Base-by-base conservation (phyloP, 2,113 vertebrate genomes). In the Cyphomyrus discorhynchus region DNA sequence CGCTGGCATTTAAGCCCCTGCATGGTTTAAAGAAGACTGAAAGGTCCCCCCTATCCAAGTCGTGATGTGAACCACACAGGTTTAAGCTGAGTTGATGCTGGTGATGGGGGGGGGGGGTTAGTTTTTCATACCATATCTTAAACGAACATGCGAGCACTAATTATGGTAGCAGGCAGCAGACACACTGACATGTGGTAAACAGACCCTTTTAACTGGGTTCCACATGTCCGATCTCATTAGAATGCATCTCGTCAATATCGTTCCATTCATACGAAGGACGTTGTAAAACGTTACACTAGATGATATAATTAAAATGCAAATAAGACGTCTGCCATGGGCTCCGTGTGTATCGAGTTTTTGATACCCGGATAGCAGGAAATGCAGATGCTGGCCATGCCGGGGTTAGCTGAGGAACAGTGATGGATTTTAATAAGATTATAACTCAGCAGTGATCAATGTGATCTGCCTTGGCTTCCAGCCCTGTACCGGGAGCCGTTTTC, bases 251-350 rank as follows among this genome's bases (percentile, higher is more conserved):
- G 17, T 17, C 50, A 3, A 31, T 35, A 56, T 35, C 15, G 10
- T 35, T 35, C 46, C 17, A 19, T 87, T 53, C 85, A 35, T 56
- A 35, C 21, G 50, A 87, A 50, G 27, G 31, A 87, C 47, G 1
- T 1, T 56, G 50, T 35, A 21, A 87, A 87, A 87, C 13, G 24
- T 87, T 19, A 35, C 27, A 31, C 13, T 5, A 31, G 87, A 88
- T 47, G 42, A 88, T 49, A 74, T 74, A n/a, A 27, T 70, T 47
- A 11, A 74, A 62, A 88, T 88, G 87, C 87, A 88, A 88, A 74
- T 74, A 24, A 62, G 45, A 50, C 45, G 56, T 62, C 52, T 42
- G 31, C n/a, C 49, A 56, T 31, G 24, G 19, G n/a, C 6, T 31
- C 62, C 1, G n/a, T n/a, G 17, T 9, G 52, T 1, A 46, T 62